A percentile compares a stretch with the other conserved stretches of the same genome.
Evolutionary conservation across 2,888 invertebrate species (phyloP).

Genomic region (Eledona agricola): DNA sequence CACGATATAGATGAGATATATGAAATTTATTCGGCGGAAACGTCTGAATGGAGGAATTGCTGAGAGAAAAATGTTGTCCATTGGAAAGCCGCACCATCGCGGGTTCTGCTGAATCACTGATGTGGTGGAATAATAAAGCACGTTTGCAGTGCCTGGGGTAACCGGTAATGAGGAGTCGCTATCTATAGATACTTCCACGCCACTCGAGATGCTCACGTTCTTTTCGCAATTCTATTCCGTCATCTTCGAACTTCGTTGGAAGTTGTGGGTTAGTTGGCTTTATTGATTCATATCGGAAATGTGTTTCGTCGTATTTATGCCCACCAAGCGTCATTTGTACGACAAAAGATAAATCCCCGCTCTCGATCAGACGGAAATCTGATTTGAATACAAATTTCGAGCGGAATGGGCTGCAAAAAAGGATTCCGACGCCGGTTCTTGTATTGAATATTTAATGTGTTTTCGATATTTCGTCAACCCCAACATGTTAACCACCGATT

Average conservation of each 20-base stretch:
- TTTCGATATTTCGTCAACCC: too few relatives aligned
- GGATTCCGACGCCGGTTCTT: too few relatives aligned
- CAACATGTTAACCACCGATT: too few relatives aligned
- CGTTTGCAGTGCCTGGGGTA: slow-evolving; percentile 50
- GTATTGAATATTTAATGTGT: too few relatives aligned
- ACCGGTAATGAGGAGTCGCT: slow-evolving; percentile 53
- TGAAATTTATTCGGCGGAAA: slow-evolving; percentile 44
- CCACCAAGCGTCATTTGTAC: slow-evolving; percentile 28
- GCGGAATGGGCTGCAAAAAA: too few relatives aligned
- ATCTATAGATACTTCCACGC: slow-evolving; percentile 53
- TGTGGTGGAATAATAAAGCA: slow-evolving; percentile 56
- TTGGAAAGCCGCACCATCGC: slow-evolving; percentile 42
- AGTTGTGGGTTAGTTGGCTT: slow-evolving; percentile 33
- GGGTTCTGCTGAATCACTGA: slow-evolving; percentile 57
- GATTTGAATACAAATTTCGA: too few relatives aligned
- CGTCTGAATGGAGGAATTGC: slow-evolving; percentile 34
- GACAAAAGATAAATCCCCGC: slow-evolving; percentile 21
- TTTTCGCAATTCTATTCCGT: slow-evolving; percentile 40
- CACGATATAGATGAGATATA: slow-evolving; percentile 45
- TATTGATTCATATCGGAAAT: slow-evolving; percentile 36
- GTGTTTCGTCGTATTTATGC: slow-evolving; percentile 34
- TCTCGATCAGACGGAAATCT: slow-evolving; percentile 13
- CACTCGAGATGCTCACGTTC: slow-evolving; percentile 44
- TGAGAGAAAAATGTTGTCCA: slow-evolving; percentile 41
- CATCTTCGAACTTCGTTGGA: slow-evolving; percentile 30